Percentiles rank a stretch among this genome's conserved stretches.
Conservation (phyloP, 2,888 invertebrate genomes). For the Hetaerina titia region DNA sequence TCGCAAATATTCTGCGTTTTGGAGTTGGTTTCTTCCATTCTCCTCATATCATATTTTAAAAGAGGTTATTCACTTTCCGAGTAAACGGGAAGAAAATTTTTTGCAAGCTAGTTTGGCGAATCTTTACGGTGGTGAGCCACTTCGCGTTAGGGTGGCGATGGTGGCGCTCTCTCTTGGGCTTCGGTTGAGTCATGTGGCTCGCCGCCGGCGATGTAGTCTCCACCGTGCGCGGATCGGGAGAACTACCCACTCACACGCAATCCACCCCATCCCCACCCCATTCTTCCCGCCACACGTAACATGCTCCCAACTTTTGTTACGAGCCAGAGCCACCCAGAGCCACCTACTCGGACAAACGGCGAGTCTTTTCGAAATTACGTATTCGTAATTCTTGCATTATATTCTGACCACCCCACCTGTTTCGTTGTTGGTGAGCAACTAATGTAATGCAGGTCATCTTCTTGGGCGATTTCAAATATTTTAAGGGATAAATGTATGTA, state of each 20-base stretch:
- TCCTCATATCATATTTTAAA: background rate
- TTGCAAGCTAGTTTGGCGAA: constrained; percentile 17
- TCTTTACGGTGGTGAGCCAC: constrained; percentile 31
- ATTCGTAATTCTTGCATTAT: constrained; percentile 14
- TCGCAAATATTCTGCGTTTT: no score
- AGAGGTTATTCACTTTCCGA: background rate
- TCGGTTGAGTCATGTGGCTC: background rate
- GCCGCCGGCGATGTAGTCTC: constrained; percentile 59
- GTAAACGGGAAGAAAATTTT: background rate
- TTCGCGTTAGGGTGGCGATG: background rate
- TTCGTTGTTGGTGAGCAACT: background rate
- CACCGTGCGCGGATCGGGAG: constrained; percentile 26
- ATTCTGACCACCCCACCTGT: background rate
- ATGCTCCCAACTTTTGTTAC: constrained; percentile 8
- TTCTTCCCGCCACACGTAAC: background rate
- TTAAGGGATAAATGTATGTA: background rate
- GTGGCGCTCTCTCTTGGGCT: constrained; percentile 51
- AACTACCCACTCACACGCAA: constrained; percentile 33
- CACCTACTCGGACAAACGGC: constrained; percentile 27
- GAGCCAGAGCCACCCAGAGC: constrained; percentile 39
- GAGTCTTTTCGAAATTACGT: constrained; percentile 19
- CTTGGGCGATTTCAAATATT: background rate
- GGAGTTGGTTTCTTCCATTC: no score
- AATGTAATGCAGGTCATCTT: background rate
- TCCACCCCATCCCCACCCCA: background rate